Conservation (phyloP, 2,888 invertebrate genomes). For the Dasypolia templi region DNA sequence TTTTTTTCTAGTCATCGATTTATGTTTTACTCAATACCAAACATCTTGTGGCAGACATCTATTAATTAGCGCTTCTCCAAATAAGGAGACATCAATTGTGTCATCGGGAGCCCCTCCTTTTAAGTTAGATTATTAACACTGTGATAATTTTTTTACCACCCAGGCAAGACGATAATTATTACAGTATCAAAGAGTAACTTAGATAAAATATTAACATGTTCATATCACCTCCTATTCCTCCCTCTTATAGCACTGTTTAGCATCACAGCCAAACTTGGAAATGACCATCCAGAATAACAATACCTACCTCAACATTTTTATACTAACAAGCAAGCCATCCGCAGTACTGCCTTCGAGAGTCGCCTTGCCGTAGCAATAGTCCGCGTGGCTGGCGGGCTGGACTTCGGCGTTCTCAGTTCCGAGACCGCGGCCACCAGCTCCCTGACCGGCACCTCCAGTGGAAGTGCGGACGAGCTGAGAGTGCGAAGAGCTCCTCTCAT, state of each 20-base stretch:
- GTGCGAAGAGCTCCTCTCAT: constrained; percentile 84
- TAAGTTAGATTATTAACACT: neutral
- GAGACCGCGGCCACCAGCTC: constrained; percentile 85
- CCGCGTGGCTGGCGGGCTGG: constrained; percentile 95
- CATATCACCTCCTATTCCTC: neutral
- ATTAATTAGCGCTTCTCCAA: constrained; percentile 21
- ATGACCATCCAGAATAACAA: neutral
- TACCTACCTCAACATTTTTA: neutral
- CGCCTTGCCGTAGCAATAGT: constrained; percentile 97
- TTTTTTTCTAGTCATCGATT: neutral
- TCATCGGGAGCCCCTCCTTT: constrained; percentile 11
- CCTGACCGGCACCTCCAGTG: constrained; percentile 83
- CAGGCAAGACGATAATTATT: neutral
- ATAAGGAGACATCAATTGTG: neutral
- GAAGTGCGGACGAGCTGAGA: constrained; percentile 85
- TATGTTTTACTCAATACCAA: neutral
- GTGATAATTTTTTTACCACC: neutral
- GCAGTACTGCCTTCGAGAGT: constrained; percentile 97
- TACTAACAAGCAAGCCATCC: neutral
- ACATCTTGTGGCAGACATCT: neutral
- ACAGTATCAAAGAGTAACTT: neutral
- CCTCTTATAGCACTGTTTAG: neutral
- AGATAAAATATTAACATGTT: neutral
- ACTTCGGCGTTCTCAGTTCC: constrained; percentile 91
- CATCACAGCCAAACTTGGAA: no score